A percentile compares a stretch with the other conserved stretches of the same genome.
Conservation (phyloP, 2,113 vertebrate genomes). For the Corythaeola cristata region DNA sequence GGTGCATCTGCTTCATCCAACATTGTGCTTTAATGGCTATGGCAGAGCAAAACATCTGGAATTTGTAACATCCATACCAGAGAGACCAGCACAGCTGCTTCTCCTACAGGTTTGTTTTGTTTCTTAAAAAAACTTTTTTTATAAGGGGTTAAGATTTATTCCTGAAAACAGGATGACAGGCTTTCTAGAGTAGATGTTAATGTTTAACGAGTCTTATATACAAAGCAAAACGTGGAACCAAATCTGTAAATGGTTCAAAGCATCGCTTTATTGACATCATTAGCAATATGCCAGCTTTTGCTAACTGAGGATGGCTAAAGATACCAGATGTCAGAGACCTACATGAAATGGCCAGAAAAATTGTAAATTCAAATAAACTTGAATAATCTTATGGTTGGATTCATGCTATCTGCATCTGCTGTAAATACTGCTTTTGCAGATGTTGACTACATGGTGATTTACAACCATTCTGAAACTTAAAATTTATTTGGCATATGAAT, state of each 20-base stretch:
- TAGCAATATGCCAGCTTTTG: not conserved
- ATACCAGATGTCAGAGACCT: not conserved
- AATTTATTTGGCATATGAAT: not conserved
- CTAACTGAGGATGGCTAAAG: not conserved
- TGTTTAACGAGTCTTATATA: not conserved
- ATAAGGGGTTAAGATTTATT: not conserved
- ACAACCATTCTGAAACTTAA: not conserved
- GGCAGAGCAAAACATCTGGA: conserved; percentile 86
- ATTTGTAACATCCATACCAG: conserved; percentile 90
- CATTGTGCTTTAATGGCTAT: conserved; percentile 81
- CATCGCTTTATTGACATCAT: not conserved
- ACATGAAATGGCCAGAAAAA: not conserved
- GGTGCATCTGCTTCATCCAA: conserved; percentile 89
- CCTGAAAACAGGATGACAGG: not conserved
- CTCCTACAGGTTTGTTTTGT: conserved; percentile 86
- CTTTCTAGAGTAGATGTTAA: not conserved
- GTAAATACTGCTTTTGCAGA: not conserved
- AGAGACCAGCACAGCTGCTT: conserved; percentile 93
- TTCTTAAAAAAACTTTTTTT: not conserved
- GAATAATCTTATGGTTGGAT: not conserved
- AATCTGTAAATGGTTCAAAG: not conserved
- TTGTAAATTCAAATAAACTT: not conserved
- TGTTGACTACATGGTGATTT: not conserved
- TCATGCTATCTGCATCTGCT: not conserved
- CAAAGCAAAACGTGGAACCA: not conserved